phyloP scores from a whole-genome alignment of 2,888 invertebrate genomes.

The Agrochola macilenta region DNA sequence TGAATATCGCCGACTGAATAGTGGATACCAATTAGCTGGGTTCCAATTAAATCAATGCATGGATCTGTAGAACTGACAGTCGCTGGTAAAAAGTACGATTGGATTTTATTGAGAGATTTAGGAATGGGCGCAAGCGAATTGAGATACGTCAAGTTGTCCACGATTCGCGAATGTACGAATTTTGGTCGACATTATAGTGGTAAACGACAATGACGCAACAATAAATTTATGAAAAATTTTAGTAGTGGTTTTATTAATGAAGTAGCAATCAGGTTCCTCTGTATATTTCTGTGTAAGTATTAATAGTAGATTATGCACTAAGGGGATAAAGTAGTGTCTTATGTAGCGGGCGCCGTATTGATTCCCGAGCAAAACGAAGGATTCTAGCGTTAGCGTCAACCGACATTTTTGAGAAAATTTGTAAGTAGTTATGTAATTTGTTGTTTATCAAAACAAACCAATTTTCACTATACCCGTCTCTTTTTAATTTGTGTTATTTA shows the following conservation, averaged over 20 bases:
- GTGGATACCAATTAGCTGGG: conserved; percentile 50
- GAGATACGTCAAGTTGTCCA: conserved; percentile 16
- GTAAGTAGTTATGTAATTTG: too few species aligned
- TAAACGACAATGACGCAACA: conserved; percentile 5
- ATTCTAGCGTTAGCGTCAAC: too few species aligned
- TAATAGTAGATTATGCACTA: too few species aligned
- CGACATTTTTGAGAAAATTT: too few species aligned
- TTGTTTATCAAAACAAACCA: too few species aligned
- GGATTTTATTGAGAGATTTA: conserved; percentile 25
- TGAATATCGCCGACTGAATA: conserved; percentile 49
- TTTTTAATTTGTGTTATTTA: too few species aligned
- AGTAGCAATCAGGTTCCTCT: too few species aligned
- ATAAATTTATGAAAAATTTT: background rate
- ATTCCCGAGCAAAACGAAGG: too few species aligned
- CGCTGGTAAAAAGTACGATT: conserved; percentile 37
- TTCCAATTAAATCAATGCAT: conserved; percentile 66
- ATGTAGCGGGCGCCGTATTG: too few species aligned
- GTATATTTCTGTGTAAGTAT: too few species aligned
- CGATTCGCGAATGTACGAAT: conserved; percentile 3
- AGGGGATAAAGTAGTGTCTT: too few species aligned
- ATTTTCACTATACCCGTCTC: too few species aligned
- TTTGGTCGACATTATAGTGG: background rate
- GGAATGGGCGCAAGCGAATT: conserved; percentile 1
- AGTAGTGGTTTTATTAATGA: background rate
- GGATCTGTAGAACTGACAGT: conserved; percentile 22